Base-by-base conservation (phyloP, 2,797 vertebrate genomes). In the Thaleichthys pacificus region DNA sequence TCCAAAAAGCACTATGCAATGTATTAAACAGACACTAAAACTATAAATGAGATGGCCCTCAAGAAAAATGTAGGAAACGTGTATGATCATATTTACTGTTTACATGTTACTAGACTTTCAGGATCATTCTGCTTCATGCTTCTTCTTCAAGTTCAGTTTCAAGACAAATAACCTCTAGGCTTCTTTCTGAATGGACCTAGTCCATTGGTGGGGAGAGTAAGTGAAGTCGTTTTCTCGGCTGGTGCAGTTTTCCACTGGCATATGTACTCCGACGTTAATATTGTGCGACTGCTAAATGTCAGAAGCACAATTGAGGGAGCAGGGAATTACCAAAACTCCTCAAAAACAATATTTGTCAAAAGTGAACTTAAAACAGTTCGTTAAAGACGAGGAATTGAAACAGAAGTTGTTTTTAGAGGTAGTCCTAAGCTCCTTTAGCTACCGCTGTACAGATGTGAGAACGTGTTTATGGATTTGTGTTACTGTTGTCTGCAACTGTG, bases 261-360 rank as follows among this genome's bases (percentile, higher is more conserved):
- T 84, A 77, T 54, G 74, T 75, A 78, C 75, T 70, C 78, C 82
- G 78, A 74, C 81, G 74, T 80, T 84, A 65, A 42, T 78, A 81
- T 82, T 0, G 88, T 90, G 85, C 70, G 61, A 80, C 83, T 85
- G 91, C 89, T 87, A 88, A 83, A 79, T 77, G 66, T 80, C 58
- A 60, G 79, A 86, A 71, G 77, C 77, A 22, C 17, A 61, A 66
- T 26, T 56, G 42, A 65, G 63, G 32, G 24, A 63, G 17, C 30
- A 61, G 47, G 32, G 61, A 69, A 61, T 32, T 42, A 66, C n/a
- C 64, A 49, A 38, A 57, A 70, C 24, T 26, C 76, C 75, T 74
- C 76, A 85, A 78, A 89, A 83, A 85, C 66, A 79, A 72, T 47
- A 82, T 86, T 89, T 85, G 83, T 87, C 47, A 68, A 66, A 72